A percentile compares a stretch with the other conserved stretches of the same genome.
Evolutionary conservation across 35 echinoderm and acorn worm genomes (phyloP).

Genomic region (Eucidaris tribuloides): DNA sequence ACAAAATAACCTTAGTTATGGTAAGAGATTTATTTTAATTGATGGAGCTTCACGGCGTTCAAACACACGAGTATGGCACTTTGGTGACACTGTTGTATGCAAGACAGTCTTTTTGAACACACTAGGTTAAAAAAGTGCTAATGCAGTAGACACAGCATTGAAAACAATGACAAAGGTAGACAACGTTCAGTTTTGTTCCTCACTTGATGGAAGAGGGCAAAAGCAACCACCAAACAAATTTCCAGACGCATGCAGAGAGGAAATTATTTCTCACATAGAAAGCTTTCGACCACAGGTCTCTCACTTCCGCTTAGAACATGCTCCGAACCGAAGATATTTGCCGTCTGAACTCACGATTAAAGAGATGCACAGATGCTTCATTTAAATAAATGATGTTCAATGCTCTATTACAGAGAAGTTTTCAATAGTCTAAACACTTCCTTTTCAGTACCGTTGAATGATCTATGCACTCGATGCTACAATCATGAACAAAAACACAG

Average conservation of each 20-base stretch:
- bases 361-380: background rate
- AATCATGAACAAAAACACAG: constrained; percentile 11
- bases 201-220: background rate
- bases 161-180: background rate
- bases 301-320: background rate
- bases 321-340: background rate
- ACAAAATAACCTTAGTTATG: background rate
- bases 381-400: background rate
- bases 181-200: background rate
- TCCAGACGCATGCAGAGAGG: background rate
- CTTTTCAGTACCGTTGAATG: constrained; percentile 1
- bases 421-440: background rate
- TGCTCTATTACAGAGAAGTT: background rate
- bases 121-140: background rate
- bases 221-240: constrained; percentile 8
- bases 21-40: background rate
- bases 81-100: constrained; percentile 2
- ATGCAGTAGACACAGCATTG: background rate
- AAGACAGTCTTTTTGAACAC: background rate
- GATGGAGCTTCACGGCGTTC: constrained; percentile 2
- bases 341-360: background rate
- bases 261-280: background rate
- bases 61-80: background rate
- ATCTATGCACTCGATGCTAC: constrained; percentile 1
- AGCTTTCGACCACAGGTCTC: background rate